Percentiles rank a stretch among this genome's conserved stretches.
phyloP scores from a whole-genome alignment of 2,888 invertebrate species.

The Malthinus flaveolus region DNA sequence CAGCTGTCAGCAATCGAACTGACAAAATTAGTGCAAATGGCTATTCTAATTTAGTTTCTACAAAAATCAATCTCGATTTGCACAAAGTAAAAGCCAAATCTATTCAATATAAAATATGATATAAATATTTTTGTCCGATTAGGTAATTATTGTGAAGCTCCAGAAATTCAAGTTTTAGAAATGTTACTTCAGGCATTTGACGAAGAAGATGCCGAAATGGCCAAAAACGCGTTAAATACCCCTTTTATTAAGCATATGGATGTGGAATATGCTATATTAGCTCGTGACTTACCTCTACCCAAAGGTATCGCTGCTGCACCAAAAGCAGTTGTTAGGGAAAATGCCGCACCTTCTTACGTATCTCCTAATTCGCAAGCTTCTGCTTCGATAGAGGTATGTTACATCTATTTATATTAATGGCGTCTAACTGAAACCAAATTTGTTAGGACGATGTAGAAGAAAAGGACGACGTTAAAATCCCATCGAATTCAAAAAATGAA shows the following conservation, averaged over 20 bases:
- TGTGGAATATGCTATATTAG: constrained; percentile 81
- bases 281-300: constrained; percentile 70
- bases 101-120: background rate
- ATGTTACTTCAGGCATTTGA: constrained; percentile 80
- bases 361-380: constrained; percentile 56
- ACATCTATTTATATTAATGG: background rate
- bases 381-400: constrained; percentile 49
- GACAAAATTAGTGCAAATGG: no score
- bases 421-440: background rate
- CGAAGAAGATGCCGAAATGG: constrained; percentile 83
- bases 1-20: no score
- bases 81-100: no score
- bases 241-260: constrained; percentile 93
- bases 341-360: constrained; percentile 71
- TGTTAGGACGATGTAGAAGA: constrained; percentile 7
- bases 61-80: no score
- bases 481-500: constrained; percentile 10
- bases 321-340: constrained; percentile 52
- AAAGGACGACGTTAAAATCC: background rate
- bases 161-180: constrained; percentile 80
- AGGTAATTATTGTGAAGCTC: constrained; percentile 82
- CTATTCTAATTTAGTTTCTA: no score
- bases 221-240: constrained; percentile 71
- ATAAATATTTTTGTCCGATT: constrained; percentile 1
- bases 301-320: constrained; percentile 60